Evolutionary conservation across 2,797 vertebrate species (phyloP).

Genomic region (Lacerta agilis): DNA sequence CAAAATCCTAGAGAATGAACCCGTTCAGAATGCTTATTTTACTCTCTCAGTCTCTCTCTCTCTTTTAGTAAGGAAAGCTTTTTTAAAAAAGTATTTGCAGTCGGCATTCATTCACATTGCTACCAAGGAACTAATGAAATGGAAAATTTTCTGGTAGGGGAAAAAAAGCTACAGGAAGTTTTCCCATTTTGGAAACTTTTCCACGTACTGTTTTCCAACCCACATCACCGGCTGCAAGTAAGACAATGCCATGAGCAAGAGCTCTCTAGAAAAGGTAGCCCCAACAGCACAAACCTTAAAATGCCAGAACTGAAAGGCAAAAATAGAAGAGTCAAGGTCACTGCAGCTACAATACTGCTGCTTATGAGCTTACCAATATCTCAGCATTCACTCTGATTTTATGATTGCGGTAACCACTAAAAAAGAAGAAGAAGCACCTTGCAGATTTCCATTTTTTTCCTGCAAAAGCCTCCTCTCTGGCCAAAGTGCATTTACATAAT

Average conservation of each 20-base stretch:
- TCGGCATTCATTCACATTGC: too few species aligned
- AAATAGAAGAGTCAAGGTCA: slow-evolving; percentile 52
- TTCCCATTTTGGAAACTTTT: not conserved
- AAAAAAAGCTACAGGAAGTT: too few species aligned
- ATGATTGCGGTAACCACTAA: slow-evolving; percentile 18
- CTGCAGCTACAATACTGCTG: slow-evolving; percentile 36
- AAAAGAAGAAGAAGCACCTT: not conserved
- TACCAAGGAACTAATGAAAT: not conserved
- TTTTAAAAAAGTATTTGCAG: too few species aligned
- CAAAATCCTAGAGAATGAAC: too few species aligned
- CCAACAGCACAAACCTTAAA: slow-evolving; percentile 8
- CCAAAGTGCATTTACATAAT: slow-evolving; percentile 33
- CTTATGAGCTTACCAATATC: slow-evolving; percentile 41
- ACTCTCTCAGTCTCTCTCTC: too few species aligned
- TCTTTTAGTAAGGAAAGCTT: too few species aligned
- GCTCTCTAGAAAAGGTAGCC: not conserved
- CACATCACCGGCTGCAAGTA: not conserved
- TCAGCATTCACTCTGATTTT: slow-evolving; percentile 14
- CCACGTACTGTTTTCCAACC: not conserved
- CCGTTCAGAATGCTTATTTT: too few species aligned
- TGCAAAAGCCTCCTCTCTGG: slow-evolving; percentile 40
- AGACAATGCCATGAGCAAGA: too few species aligned
- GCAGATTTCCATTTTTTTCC: slow-evolving; percentile 57
- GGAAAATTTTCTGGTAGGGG: too few species aligned
- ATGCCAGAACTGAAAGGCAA: slow-evolving; percentile 5